phyloP scores from a whole-genome alignment of 2,797 vertebrate genomes.

The Synanceia verrucosa region DNA sequence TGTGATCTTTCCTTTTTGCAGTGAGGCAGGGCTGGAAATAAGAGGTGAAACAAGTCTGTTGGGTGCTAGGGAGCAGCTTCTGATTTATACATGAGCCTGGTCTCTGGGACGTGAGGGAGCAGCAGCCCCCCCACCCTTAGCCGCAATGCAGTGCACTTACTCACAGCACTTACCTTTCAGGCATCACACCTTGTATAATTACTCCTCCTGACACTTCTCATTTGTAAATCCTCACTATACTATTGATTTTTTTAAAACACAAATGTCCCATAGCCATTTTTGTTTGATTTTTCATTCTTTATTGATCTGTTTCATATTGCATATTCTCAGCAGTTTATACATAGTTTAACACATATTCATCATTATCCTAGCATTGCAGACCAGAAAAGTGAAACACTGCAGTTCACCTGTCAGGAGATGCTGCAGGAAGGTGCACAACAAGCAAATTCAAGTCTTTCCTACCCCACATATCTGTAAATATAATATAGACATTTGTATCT shows the following conservation, averaged over 20 bases:
- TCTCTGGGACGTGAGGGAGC: conserved; percentile 35
- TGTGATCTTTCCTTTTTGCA: not conserved
- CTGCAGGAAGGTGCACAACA: conserved; percentile 76
- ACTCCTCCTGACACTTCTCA: not conserved
- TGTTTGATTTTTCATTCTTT: conserved; percentile 61
- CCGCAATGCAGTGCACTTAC: conserved; percentile 77
- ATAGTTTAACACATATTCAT: conserved; percentile 73
- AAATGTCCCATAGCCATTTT: not conserved
- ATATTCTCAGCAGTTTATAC: conserved; percentile 79
- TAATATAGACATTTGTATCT: conserved; percentile 74
- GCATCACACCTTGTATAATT: not conserved
- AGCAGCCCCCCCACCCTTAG: conserved; percentile 53
- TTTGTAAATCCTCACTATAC: not conserved
- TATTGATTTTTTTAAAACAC: not conserved
- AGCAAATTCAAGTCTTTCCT: conserved; percentile 74
- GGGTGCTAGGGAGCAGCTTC: conserved; percentile 14
- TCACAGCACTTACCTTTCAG: conserved; percentile 41
- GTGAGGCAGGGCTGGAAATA: conserved; percentile 1
- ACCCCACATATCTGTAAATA: conserved; percentile 69
- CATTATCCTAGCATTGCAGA: conserved; percentile 67
- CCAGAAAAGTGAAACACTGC: conserved; percentile 65
- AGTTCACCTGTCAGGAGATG: conserved; percentile 63
- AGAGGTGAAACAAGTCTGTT: not conserved
- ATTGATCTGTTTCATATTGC: conserved; percentile 77
- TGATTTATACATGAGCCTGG: conserved; percentile 65